These are phyloP conservation scores for Tethea ocularis DNA, from an alignment of 2,888 invertebrate genomes.

Conservation along the genomic window DNA sequence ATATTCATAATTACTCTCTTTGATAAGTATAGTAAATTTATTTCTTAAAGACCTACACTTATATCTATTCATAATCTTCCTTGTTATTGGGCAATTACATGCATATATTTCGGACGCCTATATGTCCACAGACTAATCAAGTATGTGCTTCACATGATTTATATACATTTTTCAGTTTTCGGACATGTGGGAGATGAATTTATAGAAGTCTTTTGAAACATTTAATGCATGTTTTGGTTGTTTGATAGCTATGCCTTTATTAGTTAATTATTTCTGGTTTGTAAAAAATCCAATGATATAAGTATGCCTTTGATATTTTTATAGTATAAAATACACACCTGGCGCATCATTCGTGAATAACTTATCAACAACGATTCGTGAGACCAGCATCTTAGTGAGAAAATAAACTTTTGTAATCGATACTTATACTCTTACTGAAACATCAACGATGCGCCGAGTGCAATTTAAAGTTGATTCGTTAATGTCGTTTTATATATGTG, in stretches of 20 bases:
- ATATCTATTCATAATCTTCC: neutral
- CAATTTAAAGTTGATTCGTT: slow-evolving; percentile 21
- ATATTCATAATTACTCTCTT: neutral
- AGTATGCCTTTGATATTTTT: slow-evolving; percentile 17
- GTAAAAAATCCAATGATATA: slow-evolving; percentile 3
- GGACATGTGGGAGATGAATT: neutral
- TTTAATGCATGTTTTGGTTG: slow-evolving; percentile 26
- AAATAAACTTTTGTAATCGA: neutral
- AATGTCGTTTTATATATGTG: slow-evolving; percentile 31
- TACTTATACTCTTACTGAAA: slow-evolving; percentile 3
- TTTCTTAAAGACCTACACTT: neutral
- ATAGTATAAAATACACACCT: slow-evolving; percentile 14
- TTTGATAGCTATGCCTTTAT: slow-evolving; percentile 9
- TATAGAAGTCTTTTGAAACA: slow-evolving; percentile 5
- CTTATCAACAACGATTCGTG: neutral
- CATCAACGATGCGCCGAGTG: slow-evolving; percentile 21
- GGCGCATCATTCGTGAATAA: slow-evolving; percentile 21
- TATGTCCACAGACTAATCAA: neutral
- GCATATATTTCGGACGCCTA: slow-evolving; percentile 2
- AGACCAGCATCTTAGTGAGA: neutral
- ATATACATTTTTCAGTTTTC: neutral
- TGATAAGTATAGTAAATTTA: too few relatives aligned
- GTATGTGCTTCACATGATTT: neutral
- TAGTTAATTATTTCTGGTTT: neutral
- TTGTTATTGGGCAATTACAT: slow-evolving; percentile 4